Percentiles rank a stretch among this genome's conserved stretches.
Conservation (phyloP, 2,113 vertebrate species). For the Psettodes erumei region DNA sequence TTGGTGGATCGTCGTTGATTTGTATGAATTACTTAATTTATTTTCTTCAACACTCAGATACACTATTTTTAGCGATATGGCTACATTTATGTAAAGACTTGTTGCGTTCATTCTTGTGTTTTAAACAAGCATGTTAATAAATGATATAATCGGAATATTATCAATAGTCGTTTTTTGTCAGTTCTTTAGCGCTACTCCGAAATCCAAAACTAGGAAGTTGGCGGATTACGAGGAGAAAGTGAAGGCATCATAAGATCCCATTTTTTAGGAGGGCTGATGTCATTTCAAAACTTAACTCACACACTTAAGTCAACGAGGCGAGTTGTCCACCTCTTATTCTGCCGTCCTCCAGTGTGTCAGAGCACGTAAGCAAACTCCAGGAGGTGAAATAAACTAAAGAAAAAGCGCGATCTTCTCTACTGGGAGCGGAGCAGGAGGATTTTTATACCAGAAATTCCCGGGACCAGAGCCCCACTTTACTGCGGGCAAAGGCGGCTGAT, state of each 20-base stretch:
- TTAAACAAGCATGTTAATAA: too few relatives aligned
- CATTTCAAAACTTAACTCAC: constrained; percentile 83
- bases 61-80: too few relatives aligned
- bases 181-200: neutral
- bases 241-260: constrained; percentile 54
- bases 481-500: constrained; percentile 68
- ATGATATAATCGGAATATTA: too few relatives aligned
- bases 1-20: neutral
- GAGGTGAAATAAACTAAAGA: constrained; percentile 18
- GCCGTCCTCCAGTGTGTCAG: constrained; percentile 13
- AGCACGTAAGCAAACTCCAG: neutral
- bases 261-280: constrained; percentile 80
- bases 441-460: constrained; percentile 23
- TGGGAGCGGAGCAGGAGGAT: constrained; percentile 23
- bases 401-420: constrained; percentile 6
- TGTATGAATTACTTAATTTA: neutral
- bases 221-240: neutral
- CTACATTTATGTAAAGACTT: too few relatives aligned
- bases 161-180: too few relatives aligned
- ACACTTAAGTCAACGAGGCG: constrained; percentile 71
- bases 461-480: constrained; percentile 64
- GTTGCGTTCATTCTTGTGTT: too few relatives aligned
- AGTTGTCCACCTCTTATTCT: constrained; percentile 53
- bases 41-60: too few relatives aligned
- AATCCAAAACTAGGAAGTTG: neutral